A percentile compares a stretch with the other conserved stretches of the same genome.
phyloP scores from a whole-genome alignment of 1,140 invertebrate genomes.

The Calephelis virginiensis region DNA sequence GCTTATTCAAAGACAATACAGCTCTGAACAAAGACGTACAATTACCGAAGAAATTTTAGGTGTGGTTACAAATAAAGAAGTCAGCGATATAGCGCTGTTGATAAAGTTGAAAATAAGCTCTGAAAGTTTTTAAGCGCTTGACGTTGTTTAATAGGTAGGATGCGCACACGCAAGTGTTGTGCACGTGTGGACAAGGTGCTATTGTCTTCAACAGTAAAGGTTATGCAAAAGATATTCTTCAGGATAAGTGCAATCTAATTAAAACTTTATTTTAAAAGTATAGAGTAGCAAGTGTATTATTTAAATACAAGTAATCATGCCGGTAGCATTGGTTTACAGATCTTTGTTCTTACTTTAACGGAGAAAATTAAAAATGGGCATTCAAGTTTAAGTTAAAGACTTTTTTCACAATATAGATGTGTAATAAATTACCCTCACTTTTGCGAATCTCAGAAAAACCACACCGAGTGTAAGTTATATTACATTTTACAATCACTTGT shows the following conservation, averaged over 20 bases:
- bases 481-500: too few species aligned
- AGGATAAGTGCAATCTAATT: background rate
- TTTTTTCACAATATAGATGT: background rate
- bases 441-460: background rate
- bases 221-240: slow-evolving; percentile 32
- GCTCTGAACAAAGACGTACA: slow-evolving; percentile 14
- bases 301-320: slow-evolving; percentile 25
- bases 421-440: background rate
- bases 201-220: slow-evolving; percentile 38
- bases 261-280: background rate
- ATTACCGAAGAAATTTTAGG: slow-evolving; percentile 28
- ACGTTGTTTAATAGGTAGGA: background rate
- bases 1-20: background rate
- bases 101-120: background rate
- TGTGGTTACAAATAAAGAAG: slow-evolving; percentile 27
- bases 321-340: slow-evolving; percentile 30
- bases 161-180: slow-evolving; percentile 37
- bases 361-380: background rate
- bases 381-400: background rate
- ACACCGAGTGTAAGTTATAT: too few species aligned
- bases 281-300: slow-evolving; percentile 7
- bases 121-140: slow-evolving; percentile 4
- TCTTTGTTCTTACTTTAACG: slow-evolving; percentile 22
- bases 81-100: background rate
- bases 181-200: slow-evolving; percentile 46